Evolutionary conservation across 2,797 vertebrate genomes (phyloP).

Genomic region (Coranthus polyacanthus): DNA sequence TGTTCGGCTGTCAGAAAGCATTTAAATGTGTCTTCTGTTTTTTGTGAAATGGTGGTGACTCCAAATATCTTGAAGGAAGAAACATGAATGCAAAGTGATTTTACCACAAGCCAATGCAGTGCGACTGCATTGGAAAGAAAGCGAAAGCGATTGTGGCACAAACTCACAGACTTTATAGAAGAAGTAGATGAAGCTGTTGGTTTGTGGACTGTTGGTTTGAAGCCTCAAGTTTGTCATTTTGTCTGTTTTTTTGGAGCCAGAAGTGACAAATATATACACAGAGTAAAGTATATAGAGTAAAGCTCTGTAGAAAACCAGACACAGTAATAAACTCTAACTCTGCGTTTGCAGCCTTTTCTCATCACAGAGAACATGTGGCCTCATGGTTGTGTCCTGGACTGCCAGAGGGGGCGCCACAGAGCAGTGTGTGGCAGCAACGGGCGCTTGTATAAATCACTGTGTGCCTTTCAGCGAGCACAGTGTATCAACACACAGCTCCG

Average conservation of each 20-base stretch:
- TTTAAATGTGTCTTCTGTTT: not conserved
- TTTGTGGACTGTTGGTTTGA: no score
- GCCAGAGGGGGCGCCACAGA: slow-evolving; percentile 69
- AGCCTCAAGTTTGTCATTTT: no score
- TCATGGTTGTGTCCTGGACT: slow-evolving; percentile 68
- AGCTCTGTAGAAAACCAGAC: no score
- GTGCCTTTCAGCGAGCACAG: slow-evolving; percentile 74
- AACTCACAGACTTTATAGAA: not conserved
- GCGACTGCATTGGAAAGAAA: not conserved
- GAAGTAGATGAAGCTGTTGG: not conserved
- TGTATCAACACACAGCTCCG: slow-evolving; percentile 73
- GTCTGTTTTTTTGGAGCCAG: no score
- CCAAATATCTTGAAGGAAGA: not conserved
- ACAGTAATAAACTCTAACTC: no score
- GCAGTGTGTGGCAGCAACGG: slow-evolving; percentile 76
- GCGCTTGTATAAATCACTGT: slow-evolving; percentile 72
- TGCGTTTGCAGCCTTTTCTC: slow-evolving; percentile 64
- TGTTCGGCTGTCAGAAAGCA: not conserved
- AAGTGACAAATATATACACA: no score
- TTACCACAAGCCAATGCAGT: not conserved
- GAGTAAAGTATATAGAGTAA: no score
- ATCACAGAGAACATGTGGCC: slow-evolving; percentile 73
- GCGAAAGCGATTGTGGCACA: not conserved
- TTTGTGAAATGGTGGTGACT: no score
- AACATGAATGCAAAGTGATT: not conserved